A percentile compares a stretch with the other conserved stretches of the same genome.
These are phyloP conservation scores for Reinhardtius hippoglossoides DNA, from an alignment of 2,113 vertebrate genomes.

Conservation along the genomic window DNA sequence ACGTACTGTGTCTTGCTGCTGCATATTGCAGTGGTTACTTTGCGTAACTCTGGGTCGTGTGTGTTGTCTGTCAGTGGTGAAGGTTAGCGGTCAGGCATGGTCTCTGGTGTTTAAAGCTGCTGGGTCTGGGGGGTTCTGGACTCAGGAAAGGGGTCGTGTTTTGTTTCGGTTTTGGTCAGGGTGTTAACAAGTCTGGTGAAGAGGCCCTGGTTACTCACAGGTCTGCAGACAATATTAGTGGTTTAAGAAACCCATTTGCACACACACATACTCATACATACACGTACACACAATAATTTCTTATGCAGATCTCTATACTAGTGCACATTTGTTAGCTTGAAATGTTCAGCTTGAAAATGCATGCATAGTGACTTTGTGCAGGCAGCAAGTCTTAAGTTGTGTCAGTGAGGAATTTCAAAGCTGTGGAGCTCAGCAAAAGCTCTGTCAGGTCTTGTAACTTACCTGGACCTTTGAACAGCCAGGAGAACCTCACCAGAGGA, in stretches of 20 bases:
- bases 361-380: too few species aligned
- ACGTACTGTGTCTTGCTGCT: conserved; percentile 41
- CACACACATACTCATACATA: conserved; percentile 18
- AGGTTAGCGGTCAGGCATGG: conserved; percentile 64
- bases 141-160: conserved; percentile 56
- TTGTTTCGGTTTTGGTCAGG: conserved; percentile 73
- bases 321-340: not conserved
- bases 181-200: conserved; percentile 78
- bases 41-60: conserved; percentile 30
- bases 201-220: conserved; percentile 52
- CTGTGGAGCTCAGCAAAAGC: not conserved
- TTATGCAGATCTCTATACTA: not conserved
- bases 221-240: conserved; percentile 77
- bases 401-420: too few species aligned
- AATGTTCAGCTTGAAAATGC: too few species aligned
- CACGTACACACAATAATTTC: not conserved
- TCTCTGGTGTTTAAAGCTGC: conserved; percentile 32
- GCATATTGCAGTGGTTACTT: conserved; percentile 41
- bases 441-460: not conserved
- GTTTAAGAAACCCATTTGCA: conserved; percentile 48
- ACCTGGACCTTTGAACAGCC: too few species aligned
- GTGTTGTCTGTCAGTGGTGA: conserved; percentile 43
- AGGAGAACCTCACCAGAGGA: too few species aligned
- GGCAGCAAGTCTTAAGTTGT: too few species aligned
- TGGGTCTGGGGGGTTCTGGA: conserved; percentile 55